These are phyloP conservation scores for Goniozus legneri DNA, from an alignment of 1,140 invertebrate species.

Conservation along the genomic window DNA sequence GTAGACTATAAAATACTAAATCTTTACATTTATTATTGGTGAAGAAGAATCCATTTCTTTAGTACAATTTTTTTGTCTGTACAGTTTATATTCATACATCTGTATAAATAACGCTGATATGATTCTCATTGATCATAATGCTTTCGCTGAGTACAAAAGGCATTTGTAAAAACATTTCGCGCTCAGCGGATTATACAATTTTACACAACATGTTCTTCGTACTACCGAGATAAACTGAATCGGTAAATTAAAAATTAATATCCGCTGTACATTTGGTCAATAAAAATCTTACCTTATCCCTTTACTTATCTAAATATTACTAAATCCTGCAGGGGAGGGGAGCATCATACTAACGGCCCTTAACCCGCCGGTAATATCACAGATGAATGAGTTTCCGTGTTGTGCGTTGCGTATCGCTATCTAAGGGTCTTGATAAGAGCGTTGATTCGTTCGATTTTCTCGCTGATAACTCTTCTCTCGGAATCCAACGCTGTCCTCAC, in stretches of 20 bases:
- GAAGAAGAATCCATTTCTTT: slow-evolving; percentile 13
- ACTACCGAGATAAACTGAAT: slow-evolving; percentile 6
- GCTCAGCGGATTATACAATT: slow-evolving; percentile 17
- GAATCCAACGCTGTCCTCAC: slow-evolving; percentile 38
- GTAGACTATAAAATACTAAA: slow-evolving; percentile 32
- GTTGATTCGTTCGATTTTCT: slow-evolving; percentile 46
- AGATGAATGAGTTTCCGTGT: slow-evolving; percentile 54
- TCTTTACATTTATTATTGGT: slow-evolving; percentile 13
- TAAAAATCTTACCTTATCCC: slow-evolving; percentile 17
- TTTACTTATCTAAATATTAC: slow-evolving; percentile 30
- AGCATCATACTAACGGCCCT: slow-evolving; percentile 37
- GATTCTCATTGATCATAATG: slow-evolving; percentile 6
- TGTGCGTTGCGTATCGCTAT: slow-evolving; percentile 47
- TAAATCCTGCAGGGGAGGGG: slow-evolving; percentile 25
- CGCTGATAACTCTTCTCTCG: slow-evolving; percentile 38
- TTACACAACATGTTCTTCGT: too few relatives aligned
- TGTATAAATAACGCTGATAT: slow-evolving; percentile 21
- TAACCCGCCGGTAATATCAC: slow-evolving; percentile 54
- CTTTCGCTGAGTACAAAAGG: neutral
- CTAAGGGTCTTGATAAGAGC: slow-evolving; percentile 43
- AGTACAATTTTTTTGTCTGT: slow-evolving; percentile 28
- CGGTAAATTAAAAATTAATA: slow-evolving; percentile 3
- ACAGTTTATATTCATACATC: slow-evolving; percentile 31
- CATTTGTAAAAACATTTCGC: slow-evolving; percentile 1
- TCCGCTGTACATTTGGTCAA: slow-evolving; percentile 32